Conservation (phyloP, 2,888 invertebrate genomes). For the Tricholauxania praeusta region DNA sequence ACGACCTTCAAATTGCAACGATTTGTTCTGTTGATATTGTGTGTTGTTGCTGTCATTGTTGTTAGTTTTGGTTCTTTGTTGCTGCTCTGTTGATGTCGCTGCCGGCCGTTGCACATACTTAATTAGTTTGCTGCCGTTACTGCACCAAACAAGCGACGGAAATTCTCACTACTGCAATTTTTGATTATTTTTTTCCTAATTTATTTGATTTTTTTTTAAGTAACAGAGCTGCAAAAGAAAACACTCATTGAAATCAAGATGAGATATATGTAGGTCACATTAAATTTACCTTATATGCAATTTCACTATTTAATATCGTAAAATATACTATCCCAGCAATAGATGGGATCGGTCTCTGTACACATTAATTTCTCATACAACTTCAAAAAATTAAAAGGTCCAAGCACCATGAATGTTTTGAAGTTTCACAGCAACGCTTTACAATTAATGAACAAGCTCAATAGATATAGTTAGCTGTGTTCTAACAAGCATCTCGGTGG, state of each 20-base stretch:
- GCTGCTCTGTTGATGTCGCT: constrained; percentile 16
- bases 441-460: too few species aligned
- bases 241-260: not conserved
- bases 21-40: constrained; percentile 20
- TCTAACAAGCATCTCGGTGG: too few species aligned
- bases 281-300: too few species aligned
- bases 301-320: too few species aligned
- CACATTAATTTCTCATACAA: too few species aligned
- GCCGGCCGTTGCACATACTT: constrained; percentile 31
- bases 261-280: not conserved
- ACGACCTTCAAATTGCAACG: constrained; percentile 26
- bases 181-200: not conserved
- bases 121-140: constrained; percentile 40
- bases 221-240: not conserved
- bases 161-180: constrained; percentile 57
- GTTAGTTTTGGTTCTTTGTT: constrained; percentile 38
- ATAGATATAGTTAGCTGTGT: too few species aligned
- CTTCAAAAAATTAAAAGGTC: too few species aligned
- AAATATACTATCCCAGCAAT: too few species aligned
- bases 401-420: too few species aligned
- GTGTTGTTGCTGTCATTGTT: constrained; percentile 43
- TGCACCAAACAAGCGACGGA: constrained; percentile 47
- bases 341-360: too few species aligned
- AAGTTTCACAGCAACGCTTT: too few species aligned
- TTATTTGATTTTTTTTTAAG: not conserved